Evolutionary conservation across 2,888 invertebrate species (phyloP).

Genomic region (Rhodophaea formosa): DNA sequence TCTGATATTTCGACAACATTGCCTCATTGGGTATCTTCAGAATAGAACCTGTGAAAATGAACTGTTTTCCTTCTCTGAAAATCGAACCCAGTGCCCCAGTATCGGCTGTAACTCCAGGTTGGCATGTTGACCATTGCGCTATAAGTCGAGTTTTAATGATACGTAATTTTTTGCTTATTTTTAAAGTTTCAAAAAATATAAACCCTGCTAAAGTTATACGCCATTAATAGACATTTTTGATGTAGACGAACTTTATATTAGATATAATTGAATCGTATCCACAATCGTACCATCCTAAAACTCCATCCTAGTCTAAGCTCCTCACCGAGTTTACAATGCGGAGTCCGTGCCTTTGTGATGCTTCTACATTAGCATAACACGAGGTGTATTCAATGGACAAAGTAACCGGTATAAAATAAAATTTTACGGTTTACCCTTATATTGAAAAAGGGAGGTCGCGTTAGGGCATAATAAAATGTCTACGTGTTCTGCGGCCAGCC

Average conservation of each 20-base stretch:
- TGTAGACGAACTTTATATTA: background rate
- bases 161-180: too few relatives aligned
- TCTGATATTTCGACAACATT: too few relatives aligned
- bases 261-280: too few relatives aligned
- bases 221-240: too few relatives aligned
- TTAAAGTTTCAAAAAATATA: background rate
- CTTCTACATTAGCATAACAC: constrained; percentile 69
- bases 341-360: constrained; percentile 62
- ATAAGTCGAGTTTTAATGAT: too few relatives aligned
- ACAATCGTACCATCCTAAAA: background rate
- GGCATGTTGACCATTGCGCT: too few relatives aligned
- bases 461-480: constrained; percentile 64
- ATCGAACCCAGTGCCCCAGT: too few relatives aligned
- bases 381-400: constrained; percentile 72
- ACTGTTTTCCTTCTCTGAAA: too few relatives aligned
- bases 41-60: too few relatives aligned
- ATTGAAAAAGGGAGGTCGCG: constrained; percentile 66
- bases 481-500: constrained; percentile 48
- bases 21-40: too few relatives aligned
- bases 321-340: constrained; percentile 46
- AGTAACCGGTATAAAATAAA: constrained; percentile 73
- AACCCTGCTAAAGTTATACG: too few relatives aligned
- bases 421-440: constrained; percentile 74
- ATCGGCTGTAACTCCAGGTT: too few relatives aligned
- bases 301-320: background rate